Percentiles rank a stretch among this genome's conserved stretches.
These are phyloP conservation scores for Intellagama lesueurii DNA, from an alignment of 2,797 vertebrate genomes.

Conservation along the genomic window DNA sequence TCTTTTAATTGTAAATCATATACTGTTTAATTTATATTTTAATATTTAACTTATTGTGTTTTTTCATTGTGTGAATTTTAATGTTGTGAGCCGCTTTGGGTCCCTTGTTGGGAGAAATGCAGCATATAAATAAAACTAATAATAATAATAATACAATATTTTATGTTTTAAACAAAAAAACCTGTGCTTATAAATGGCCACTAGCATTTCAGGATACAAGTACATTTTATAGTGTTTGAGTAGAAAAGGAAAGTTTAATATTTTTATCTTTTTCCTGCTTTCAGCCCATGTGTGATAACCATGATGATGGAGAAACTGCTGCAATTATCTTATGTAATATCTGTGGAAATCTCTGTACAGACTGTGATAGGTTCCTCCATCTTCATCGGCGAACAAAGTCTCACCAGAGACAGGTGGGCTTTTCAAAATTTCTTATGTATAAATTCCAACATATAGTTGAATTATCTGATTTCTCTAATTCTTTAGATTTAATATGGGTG, in stretches of 20 bases:
- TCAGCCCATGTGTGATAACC: slow-evolving; percentile 99
- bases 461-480: neutral
- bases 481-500: slow-evolving; percentile 16
- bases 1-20: no score
- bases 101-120: no score
- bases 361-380: slow-evolving; percentile 98
- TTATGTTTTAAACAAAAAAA: neutral
- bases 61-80: no score
- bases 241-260: neutral
- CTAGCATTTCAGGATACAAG: neutral
- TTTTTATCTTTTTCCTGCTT: slow-evolving; percentile 5
- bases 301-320: slow-evolving; percentile 97
- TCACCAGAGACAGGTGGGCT: slow-evolving; percentile 94
- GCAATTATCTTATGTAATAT: slow-evolving; percentile 97
- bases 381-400: slow-evolving; percentile 96
- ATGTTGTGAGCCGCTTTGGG: no score
- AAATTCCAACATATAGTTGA: neutral
- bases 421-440: neutral
- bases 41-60: no score
- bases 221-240: neutral
- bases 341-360: slow-evolving; percentile 97
- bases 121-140: no score
- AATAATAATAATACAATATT: neutral
- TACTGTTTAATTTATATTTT: no score
- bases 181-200: neutral